Base-by-base conservation (phyloP, 2,888 invertebrate genomes). In the Bellardia pandia region DNA sequence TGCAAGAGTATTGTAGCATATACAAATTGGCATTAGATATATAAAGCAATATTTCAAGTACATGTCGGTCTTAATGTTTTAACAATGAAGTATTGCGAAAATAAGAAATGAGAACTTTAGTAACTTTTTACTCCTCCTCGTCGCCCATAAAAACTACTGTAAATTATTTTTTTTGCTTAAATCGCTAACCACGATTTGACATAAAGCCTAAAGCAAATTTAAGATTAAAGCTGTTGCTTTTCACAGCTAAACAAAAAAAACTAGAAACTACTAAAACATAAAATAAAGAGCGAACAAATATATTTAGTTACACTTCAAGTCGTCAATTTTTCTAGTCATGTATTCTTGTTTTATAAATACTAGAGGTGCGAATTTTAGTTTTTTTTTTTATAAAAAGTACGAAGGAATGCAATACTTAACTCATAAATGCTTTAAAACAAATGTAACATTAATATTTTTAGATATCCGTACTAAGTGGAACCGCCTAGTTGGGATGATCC, bases 191-290 rank as follows among this genome's bases (percentile, higher is more conserved):
- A 51, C 56, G 68, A 81, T 81, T 81, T 81, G 58, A 81, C 74
- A 75, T 75, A 14, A 45, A 16, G 68, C 81, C 81, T 48, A 37
- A 60, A 69, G 81, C 69, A 60, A 62, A 62, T 60, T 71, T 79
- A 30, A 40, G 62, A 62, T 40, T 45, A 60, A 79, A 75, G 60
- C 69, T 82, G 75, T 82, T 82, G 81, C 81, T 82, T 75, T 75
- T 74, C 51, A 66, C 23, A 62, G 16, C 62, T 69, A 30, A 6
- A 8, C 45, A 45, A 14, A 69, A 68, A 60, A 53, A 14, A 66
- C 5, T 11, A 62, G 60, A 40, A 33, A 69, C 9, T 45, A 9
- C 11, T 45, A 9, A 66, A 71, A 71, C 48, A 75, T 40, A 3
- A 16, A 23, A 3, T 5, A 33, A 11, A 11, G 13, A 66, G 42